Conservation (phyloP, 2,797 vertebrate genomes). For the Pangasius mekongensis region DNA sequence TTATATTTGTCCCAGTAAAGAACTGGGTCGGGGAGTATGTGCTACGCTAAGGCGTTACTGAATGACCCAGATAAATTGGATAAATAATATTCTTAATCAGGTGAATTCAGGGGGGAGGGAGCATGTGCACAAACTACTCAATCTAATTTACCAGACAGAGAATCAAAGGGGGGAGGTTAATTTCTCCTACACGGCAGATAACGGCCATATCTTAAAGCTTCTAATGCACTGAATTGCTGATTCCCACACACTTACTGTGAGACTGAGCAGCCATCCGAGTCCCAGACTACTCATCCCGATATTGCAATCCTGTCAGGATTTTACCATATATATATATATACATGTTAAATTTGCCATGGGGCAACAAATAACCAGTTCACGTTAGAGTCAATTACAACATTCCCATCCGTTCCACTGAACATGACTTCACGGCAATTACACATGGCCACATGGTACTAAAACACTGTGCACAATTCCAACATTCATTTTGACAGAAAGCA, state of each 20-base stretch:
- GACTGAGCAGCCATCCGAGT: not conserved
- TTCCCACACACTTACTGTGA: not conserved
- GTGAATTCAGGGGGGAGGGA: slow-evolving; percentile 62
- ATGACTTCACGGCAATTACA: slow-evolving; percentile 47
- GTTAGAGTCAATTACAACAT: slow-evolving; percentile 32
- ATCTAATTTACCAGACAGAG: slow-evolving; percentile 72
- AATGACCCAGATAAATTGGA: slow-evolving; percentile 71
- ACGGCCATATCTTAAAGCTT: slow-evolving; percentile 52
- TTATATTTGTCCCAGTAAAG: slow-evolving; percentile 56
- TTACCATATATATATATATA: not conserved
- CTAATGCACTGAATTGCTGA: slow-evolving; percentile 52
- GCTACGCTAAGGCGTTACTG: slow-evolving; percentile 56
- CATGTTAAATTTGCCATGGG: not conserved
- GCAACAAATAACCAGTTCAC: slow-evolving; percentile 24
- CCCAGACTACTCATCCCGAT: not conserved
- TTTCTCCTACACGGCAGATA: slow-evolving; percentile 62
- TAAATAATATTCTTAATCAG: slow-evolving; percentile 67
- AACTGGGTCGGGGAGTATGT: slow-evolving; percentile 41
- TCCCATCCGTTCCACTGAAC: slow-evolving; percentile 38
- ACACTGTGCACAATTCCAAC: not conserved
- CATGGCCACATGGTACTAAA: slow-evolving; percentile 30
- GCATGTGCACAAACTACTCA: slow-evolving; percentile 59
- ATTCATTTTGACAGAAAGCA: not conserved
- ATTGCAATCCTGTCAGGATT: slow-evolving; percentile 14
- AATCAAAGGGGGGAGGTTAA: slow-evolving; percentile 71